These are phyloP conservation scores for Timandra comae DNA, from an alignment of 2,888 invertebrate species.

Conservation along the genomic window DNA sequence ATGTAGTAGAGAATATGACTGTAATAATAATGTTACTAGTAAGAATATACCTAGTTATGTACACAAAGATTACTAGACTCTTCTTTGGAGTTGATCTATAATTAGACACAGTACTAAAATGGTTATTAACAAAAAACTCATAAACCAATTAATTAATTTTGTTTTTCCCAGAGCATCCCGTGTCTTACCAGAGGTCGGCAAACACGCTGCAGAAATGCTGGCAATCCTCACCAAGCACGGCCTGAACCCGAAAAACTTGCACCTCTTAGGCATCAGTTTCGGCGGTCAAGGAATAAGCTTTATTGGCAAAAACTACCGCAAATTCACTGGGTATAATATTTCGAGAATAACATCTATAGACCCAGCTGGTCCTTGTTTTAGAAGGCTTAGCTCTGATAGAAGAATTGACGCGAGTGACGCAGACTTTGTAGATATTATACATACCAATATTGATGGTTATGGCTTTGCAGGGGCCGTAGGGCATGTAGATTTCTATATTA, in stretches of 20 bases:
- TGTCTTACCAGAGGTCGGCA: constrained; percentile 19
- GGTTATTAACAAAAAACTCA: too few relatives aligned
- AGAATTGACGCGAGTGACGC: constrained; percentile 26
- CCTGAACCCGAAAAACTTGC: constrained; percentile 23
- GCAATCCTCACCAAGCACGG: constrained; percentile 18
- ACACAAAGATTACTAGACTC: too few relatives aligned
- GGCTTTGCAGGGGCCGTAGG: constrained; percentile 24
- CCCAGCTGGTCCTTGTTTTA: constrained; percentile 27
- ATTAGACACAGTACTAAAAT: too few relatives aligned
- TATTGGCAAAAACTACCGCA: constrained; percentile 22
- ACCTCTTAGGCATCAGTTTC: constrained; percentile 22
- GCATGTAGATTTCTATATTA: constrained; percentile 12
- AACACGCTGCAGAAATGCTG: constrained; percentile 23
- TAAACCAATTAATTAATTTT: too few relatives aligned
- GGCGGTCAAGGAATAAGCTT: constrained; percentile 26
- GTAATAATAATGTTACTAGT: too few relatives aligned
- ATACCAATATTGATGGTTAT: constrained; percentile 24
- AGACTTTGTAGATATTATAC: constrained; percentile 23
- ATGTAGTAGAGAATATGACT: too few relatives aligned
- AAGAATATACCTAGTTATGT: too few relatives aligned
- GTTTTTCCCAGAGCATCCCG: constrained; percentile 16
- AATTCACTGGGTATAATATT: constrained; percentile 23
- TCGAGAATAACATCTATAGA: constrained; percentile 24
- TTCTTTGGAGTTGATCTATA: too few relatives aligned
- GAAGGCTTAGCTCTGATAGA: constrained; percentile 21